A percentile compares a stretch with the other conserved stretches of the same genome.
These are phyloP conservation scores for Argyresthia goedartella DNA, from an alignment of 2,888 invertebrate species.

Conservation along the genomic window DNA sequence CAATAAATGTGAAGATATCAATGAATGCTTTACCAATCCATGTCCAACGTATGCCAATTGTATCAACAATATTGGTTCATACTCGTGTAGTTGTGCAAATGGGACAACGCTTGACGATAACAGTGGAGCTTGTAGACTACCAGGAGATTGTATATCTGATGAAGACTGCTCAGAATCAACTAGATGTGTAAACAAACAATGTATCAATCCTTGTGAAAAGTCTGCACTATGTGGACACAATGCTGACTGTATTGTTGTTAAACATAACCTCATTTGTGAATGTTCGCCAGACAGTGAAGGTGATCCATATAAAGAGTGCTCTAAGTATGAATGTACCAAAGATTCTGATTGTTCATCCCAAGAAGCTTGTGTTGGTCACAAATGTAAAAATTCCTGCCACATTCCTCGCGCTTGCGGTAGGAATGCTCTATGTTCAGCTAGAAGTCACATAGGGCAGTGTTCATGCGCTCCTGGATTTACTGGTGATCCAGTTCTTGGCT, in stretches of 20 bases:
- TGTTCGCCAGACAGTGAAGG: constrained; percentile 83
- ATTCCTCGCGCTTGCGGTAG: constrained; percentile 86
- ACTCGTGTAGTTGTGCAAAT: constrained; percentile 80
- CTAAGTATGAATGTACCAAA: constrained; percentile 81
- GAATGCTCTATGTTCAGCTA: constrained; percentile 80
- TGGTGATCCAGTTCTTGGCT: constrained; percentile 89
- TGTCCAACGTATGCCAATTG: constrained; percentile 86
- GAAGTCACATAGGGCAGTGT: constrained; percentile 86
- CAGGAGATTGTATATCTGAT: constrained; percentile 86
- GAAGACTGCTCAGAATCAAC: constrained; percentile 84
- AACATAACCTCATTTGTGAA: constrained; percentile 79
- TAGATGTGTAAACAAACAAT: constrained; percentile 80
- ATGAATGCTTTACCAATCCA: constrained; percentile 84
- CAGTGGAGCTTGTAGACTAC: constrained; percentile 80
- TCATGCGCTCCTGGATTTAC: constrained; percentile 87
- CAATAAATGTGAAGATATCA: constrained; percentile 81
- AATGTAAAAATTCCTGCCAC: constrained; percentile 86
- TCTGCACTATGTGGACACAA: constrained; percentile 78
- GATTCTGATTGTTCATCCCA: constrained; percentile 80
- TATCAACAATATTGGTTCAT: constrained; percentile 83
- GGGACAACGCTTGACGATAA: constrained; percentile 84
- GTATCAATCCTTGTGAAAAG: constrained; percentile 82
- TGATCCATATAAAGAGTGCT: constrained; percentile 80
- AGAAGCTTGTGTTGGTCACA: constrained; percentile 82
- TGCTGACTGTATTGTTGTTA: constrained; percentile 79